Percentiles rank a stretch among this genome's conserved stretches.
Conservation (phyloP, 2,888 invertebrate species). For the Rhorus exstirpatorius region DNA sequence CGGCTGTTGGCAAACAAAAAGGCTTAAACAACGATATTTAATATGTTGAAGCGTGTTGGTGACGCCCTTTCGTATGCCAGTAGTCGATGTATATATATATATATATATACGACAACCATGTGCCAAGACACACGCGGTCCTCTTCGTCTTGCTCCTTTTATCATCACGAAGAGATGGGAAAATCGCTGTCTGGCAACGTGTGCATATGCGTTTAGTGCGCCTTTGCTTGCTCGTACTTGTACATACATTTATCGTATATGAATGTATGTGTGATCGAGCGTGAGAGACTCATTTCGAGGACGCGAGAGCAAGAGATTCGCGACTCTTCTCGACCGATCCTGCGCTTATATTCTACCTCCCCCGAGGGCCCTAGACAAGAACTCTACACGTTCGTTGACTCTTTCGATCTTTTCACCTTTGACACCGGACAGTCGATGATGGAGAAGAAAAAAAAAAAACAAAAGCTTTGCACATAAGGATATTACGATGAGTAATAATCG, state of each 20-base stretch:
- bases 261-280: slow-evolving; percentile 66
- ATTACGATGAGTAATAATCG: background rate
- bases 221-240: slow-evolving; percentile 14
- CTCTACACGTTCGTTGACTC: slow-evolving; percentile 52
- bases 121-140: slow-evolving; percentile 21
- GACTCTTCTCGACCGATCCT: slow-evolving; percentile 56
- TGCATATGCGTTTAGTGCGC: slow-evolving; percentile 44
- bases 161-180: slow-evolving; percentile 62
- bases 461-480: background rate
- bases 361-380: slow-evolving; percentile 43
- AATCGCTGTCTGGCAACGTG: slow-evolving; percentile 66
- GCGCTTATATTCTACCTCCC: slow-evolving; percentile 39
- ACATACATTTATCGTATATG: slow-evolving; percentile 16
- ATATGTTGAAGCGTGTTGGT: background rate
- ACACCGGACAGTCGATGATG: slow-evolving; percentile 35
- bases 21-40: background rate
- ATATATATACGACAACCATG: slow-evolving; percentile 5
- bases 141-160: slow-evolving; percentile 57
- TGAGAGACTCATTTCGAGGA: slow-evolving; percentile 73
- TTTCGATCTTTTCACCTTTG: slow-evolving; percentile 52
- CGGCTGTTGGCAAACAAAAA: slow-evolving; percentile 7
- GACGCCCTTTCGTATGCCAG: slow-evolving; percentile 26
- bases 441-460: slow-evolving; percentile 9
- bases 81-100: background rate
- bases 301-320: slow-evolving; percentile 62